These are phyloP conservation scores for Podarcis muralis DNA, from an alignment of 2,113 vertebrate genomes.

Conservation along the genomic window DNA sequence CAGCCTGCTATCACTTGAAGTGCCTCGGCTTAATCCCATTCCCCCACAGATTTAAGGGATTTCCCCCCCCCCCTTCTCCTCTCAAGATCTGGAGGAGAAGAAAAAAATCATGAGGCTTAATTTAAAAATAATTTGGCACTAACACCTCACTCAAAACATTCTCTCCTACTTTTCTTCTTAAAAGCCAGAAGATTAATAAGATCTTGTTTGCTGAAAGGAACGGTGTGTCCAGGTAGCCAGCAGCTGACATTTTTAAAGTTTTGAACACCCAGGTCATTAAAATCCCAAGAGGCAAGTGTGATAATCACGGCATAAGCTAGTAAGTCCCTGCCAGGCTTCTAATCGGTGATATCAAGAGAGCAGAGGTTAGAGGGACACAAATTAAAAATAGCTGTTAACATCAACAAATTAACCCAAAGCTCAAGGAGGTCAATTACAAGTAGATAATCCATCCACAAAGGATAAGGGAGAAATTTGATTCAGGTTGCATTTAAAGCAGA, in stretches of 20 bases:
- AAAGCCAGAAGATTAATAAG: conserved; percentile 23
- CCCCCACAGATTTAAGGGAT: conserved; percentile 51
- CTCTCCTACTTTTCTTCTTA: conserved; percentile 31
- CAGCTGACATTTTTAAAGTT: conserved; percentile 12
- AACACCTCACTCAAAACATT: conserved; percentile 29
- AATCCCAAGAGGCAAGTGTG: conserved; percentile 32
- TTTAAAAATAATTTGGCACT: conserved; percentile 50
- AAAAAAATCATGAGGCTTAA: neutral
- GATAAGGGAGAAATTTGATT: too few relatives aligned
- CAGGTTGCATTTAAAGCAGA: too few relatives aligned
- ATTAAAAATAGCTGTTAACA: conserved; percentile 22
- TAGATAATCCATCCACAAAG: neutral
- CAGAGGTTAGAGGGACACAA: conserved; percentile 24
- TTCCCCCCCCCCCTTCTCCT: conserved; percentile 26
- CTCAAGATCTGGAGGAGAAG: conserved; percentile 15
- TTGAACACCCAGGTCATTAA: conserved; percentile 19
- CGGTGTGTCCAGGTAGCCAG: neutral
- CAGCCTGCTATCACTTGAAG: conserved; percentile 45
- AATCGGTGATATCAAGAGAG: conserved; percentile 13
- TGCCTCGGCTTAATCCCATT: conserved; percentile 62
- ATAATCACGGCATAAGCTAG: conserved; percentile 41
- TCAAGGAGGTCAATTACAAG: conserved; percentile 36
- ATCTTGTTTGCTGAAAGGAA: conserved; percentile 2
- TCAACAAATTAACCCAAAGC: conserved; percentile 37
- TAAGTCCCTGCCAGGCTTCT: conserved; percentile 28